Conservation (phyloP, 2,797 vertebrate genomes). For the Pteropus rufus region DNA sequence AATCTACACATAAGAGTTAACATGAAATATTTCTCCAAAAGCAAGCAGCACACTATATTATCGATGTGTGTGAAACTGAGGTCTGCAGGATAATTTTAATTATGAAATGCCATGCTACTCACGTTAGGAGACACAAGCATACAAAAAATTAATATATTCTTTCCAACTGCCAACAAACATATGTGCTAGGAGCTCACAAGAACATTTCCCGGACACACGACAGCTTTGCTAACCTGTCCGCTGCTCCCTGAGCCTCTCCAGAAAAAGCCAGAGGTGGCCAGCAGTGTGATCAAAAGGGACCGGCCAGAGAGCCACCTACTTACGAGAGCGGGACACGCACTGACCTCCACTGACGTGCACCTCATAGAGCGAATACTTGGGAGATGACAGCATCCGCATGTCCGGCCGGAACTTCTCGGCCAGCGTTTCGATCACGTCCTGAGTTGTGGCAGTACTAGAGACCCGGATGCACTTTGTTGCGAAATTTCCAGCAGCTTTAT, state of each 20-base stretch:
- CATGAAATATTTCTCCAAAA: background rate
- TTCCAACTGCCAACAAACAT: background rate
- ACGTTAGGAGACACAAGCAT: background rate
- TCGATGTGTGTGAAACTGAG: background rate
- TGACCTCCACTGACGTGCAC: constrained; percentile 98
- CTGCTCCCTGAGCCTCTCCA: background rate
- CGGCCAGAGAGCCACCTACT: too few relatives aligned
- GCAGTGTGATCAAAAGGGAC: too few relatives aligned
- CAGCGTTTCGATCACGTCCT: constrained; percentile 98
- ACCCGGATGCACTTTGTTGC: constrained; percentile 99
- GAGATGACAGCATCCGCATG: constrained; percentile 98
- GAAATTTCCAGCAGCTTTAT: constrained; percentile 97
- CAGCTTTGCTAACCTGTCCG: background rate
- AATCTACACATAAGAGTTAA: background rate
- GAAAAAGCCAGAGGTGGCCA: background rate
- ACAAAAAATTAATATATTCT: background rate
- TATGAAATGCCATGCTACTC: too few relatives aligned
- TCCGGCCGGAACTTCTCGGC: constrained; percentile 98
- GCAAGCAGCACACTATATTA: background rate
- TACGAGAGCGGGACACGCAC: constrained; percentile 30
- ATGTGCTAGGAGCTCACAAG: too few relatives aligned
- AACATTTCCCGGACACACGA: background rate
- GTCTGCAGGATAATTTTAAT: background rate
- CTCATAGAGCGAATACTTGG: constrained; percentile 97
- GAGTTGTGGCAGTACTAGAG: constrained; percentile 97